A percentile compares a stretch with the other conserved stretches of the same genome.
These are phyloP conservation scores for Rapana venosa DNA, from an alignment of 2,888 invertebrate genomes.

Conservation along the genomic window DNA sequence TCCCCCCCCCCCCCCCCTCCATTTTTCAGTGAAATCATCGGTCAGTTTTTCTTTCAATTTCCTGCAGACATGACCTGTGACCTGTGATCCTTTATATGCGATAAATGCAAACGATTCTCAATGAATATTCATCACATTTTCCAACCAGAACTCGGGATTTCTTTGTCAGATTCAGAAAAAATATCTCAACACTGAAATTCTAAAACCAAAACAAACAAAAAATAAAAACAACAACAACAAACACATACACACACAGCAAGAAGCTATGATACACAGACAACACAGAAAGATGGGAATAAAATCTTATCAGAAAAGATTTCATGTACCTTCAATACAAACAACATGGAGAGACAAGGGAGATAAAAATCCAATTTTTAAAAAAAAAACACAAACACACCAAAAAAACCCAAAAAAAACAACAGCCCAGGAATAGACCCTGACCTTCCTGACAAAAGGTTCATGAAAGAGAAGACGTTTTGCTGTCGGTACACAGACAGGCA, in stretches of 20 bases:
- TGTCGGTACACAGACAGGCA: constrained; percentile 83
- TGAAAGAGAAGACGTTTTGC: constrained; percentile 78
- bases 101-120: too few relatives aligned
- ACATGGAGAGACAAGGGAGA: background rate
- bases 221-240: background rate
- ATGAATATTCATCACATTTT: too few relatives aligned
- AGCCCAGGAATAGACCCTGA: constrained; percentile 53
- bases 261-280: background rate
- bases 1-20: too few relatives aligned
- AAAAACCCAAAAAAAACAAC: background rate
- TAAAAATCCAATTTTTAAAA: background rate
- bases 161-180: too few relatives aligned
- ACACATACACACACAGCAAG: background rate
- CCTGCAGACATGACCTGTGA: too few relatives aligned
- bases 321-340: background rate
- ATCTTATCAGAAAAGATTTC: too few relatives aligned
- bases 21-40: too few relatives aligned
- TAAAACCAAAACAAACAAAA: too few relatives aligned
- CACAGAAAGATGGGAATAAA: background rate
- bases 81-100: too few relatives aligned
- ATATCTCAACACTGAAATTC: too few relatives aligned
- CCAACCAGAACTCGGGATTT: too few relatives aligned
- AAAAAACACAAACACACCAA: background rate
- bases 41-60: too few relatives aligned
- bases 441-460: constrained; percentile 87